A percentile compares a stretch with the other conserved stretches of the same genome.
These are phyloP conservation scores for Cardiocondyla obscurior DNA, from an alignment of 1,140 invertebrate species.

Conservation along the genomic window DNA sequence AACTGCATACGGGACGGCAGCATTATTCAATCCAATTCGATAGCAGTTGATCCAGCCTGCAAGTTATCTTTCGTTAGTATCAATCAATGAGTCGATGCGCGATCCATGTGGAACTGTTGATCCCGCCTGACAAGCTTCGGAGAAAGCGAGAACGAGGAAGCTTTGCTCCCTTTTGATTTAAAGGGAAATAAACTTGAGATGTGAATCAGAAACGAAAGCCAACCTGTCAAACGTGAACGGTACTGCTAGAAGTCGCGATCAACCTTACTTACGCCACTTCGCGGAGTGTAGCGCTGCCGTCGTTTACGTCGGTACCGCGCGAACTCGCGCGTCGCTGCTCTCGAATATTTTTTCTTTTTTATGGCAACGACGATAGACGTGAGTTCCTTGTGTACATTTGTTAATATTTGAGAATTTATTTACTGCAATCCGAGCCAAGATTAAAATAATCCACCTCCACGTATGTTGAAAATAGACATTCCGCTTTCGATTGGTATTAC, in stretches of 20 bases:
- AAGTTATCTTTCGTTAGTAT: no score
- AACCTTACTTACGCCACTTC: no score
- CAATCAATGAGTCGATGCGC: not conserved
- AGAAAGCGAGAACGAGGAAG: no score
- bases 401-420: conserved; percentile 41
- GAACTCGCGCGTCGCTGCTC: not conserved
- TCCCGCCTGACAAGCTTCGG: no score
- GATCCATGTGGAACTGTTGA: not conserved
- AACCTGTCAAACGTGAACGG: no score
- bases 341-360: not conserved
- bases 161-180: no score
- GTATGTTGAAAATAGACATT: not conserved
- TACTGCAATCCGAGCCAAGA: not conserved
- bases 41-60: not conserved
- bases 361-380: not conserved
- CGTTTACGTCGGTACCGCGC: no score
- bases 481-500: not conserved
- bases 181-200: no score
- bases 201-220: no score
- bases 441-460: not conserved
- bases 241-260: no score
- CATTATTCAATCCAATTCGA: conserved; percentile 20
- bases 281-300: no score
- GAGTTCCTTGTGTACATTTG: not conserved
- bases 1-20: not conserved